Evolutionary conservation across 2,797 vertebrate genomes (phyloP).

Genomic region (Pterois miles): DNA sequence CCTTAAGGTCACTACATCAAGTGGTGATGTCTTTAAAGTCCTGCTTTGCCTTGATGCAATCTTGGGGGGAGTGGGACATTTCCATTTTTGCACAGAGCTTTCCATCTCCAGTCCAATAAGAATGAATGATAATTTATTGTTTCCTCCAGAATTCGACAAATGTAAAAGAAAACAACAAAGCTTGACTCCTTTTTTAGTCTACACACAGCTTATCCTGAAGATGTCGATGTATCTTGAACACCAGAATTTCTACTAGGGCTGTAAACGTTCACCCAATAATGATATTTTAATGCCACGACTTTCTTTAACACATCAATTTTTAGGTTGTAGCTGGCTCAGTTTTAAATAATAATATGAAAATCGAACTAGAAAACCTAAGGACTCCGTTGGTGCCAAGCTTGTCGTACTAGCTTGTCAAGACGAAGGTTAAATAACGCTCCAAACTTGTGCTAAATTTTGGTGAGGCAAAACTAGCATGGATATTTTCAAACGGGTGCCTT

Average conservation of each 20-base stretch:
- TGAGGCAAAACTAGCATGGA: too few relatives aligned
- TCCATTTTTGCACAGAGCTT: constrained; percentile 10
- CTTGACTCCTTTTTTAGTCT: constrained; percentile 24
- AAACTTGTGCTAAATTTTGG: too few relatives aligned
- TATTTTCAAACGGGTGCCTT: too few relatives aligned
- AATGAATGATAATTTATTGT: constrained; percentile 42
- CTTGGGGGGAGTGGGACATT: not conserved
- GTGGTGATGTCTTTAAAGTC: constrained; percentile 53
- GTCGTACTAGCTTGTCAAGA: too few relatives aligned
- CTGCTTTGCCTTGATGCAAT: constrained; percentile 31
- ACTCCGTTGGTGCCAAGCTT: too few relatives aligned
- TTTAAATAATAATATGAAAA: too few relatives aligned
- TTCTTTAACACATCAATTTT: too few relatives aligned
- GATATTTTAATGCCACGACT: too few relatives aligned
- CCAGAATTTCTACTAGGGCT: not conserved
- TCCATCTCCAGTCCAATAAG: constrained; percentile 14
- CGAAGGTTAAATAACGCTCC: too few relatives aligned
- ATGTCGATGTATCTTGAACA: constrained; percentile 17
- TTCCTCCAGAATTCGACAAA: constrained; percentile 34
- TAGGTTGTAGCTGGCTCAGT: too few relatives aligned
- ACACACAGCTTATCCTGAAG: constrained; percentile 14
- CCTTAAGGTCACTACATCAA: constrained; percentile 69
- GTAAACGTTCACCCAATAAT: too few relatives aligned
- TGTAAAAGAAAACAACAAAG: constrained; percentile 26
- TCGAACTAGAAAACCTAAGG: too few relatives aligned